Conservation (phyloP, 2,797 vertebrate species). For the Petrocephalus schoutedeni region DNA sequence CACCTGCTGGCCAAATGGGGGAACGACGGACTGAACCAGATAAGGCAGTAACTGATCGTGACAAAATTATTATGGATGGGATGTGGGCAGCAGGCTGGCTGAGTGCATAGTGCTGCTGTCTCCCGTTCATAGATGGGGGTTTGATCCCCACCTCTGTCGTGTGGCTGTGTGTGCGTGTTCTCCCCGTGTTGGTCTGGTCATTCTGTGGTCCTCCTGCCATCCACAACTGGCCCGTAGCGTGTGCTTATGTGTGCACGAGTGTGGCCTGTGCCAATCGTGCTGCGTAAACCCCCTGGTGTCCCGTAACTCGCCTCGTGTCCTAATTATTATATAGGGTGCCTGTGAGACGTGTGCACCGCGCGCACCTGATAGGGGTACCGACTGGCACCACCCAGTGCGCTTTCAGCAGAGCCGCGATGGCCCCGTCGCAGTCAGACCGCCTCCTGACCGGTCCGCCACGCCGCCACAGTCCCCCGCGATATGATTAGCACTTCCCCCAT, state of each 20-base stretch:
- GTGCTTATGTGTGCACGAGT: background rate
- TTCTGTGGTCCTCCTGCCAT: background rate
- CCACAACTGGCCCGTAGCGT: background rate
- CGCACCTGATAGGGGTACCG: background rate
- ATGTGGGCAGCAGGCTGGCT: background rate
- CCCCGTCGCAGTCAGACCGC: background rate
- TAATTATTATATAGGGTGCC: background rate
- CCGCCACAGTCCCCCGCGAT: background rate
- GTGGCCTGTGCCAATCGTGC: background rate
- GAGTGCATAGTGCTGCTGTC: background rate
- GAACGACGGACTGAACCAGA: background rate
- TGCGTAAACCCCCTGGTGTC: background rate
- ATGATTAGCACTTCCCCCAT: slow-evolving; percentile 10
- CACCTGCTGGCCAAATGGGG: background rate
- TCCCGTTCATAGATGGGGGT: background rate
- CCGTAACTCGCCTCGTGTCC: background rate
- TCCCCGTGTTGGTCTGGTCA: background rate
- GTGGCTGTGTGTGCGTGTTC: background rate
- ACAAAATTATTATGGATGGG: background rate
- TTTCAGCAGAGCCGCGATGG: background rate
- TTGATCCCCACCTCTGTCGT: background rate
- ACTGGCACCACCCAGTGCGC: background rate
- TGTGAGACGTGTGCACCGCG: background rate
- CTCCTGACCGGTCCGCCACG: background rate
- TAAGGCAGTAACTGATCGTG: background rate